These are phyloP conservation scores for Adrianichthys oophorus DNA, from an alignment of 2,797 vertebrate species.

Conservation along the genomic window DNA sequence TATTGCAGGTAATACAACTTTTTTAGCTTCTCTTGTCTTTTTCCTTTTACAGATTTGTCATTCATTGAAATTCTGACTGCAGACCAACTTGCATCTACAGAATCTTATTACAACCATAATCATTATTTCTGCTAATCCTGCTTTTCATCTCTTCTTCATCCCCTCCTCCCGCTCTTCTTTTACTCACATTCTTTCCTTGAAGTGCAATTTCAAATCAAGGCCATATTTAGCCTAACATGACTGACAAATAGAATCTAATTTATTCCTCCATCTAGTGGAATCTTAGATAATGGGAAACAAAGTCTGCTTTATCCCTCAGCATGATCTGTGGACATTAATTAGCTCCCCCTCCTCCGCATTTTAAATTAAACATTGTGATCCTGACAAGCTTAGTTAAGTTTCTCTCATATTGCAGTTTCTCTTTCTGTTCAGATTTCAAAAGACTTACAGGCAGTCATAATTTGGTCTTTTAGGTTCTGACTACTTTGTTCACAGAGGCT, in stretches of 20 bases:
- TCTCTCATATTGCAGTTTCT: neutral
- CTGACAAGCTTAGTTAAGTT: slow-evolving; percentile 18
- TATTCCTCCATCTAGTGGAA: slow-evolving; percentile 35
- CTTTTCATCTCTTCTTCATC: slow-evolving; percentile 3
- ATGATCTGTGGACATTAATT: slow-evolving; percentile 47
- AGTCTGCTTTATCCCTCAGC: slow-evolving; percentile 27
- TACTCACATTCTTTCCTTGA: neutral
- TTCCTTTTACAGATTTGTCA: no score
- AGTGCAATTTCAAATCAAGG: slow-evolving; percentile 38
- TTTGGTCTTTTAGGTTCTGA: no score
- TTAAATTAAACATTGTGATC: slow-evolving; percentile 40
- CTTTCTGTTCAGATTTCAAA: neutral
- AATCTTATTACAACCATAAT: slow-evolving; percentile 24
- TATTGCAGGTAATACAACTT: no score
- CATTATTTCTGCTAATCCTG: slow-evolving; percentile 32
- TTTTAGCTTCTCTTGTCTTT: no score
- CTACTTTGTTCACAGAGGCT: no score
- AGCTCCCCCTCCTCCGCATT: slow-evolving; percentile 5
- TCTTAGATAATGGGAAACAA: slow-evolving; percentile 44
- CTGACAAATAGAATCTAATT: slow-evolving; percentile 28
- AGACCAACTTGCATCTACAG: no score
- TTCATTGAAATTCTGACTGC: no score
- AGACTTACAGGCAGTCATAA: no score
- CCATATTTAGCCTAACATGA: slow-evolving; percentile 25
- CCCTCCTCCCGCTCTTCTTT: neutral